These are phyloP conservation scores for Gnathonemus longibarbis DNA, from an alignment of 2,113 vertebrate genomes.

Conservation along the genomic window DNA sequence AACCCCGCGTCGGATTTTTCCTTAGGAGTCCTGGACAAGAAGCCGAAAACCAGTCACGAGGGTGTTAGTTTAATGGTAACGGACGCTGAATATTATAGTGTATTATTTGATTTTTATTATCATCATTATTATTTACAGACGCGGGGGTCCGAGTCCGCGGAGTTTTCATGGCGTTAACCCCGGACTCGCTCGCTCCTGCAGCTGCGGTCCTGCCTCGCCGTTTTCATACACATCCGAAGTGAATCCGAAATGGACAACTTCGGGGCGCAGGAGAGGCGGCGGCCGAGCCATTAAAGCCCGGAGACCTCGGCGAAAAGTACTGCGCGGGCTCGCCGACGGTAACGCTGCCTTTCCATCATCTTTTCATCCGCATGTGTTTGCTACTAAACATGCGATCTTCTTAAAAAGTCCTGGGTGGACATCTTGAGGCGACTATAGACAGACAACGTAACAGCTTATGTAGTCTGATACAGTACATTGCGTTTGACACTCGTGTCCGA, in stretches of 20 bases:
- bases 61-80: not conserved
- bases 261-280: not conserved
- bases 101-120: not conserved
- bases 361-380: not conserved
- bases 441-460: not conserved
- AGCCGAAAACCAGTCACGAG: not conserved
- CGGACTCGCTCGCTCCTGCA: not conserved
- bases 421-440: not conserved
- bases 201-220: not conserved
- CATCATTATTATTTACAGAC: not conserved
- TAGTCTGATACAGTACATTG: not conserved
- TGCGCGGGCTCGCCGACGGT: not conserved
- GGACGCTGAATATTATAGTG: not conserved
- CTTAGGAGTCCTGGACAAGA: not conserved
- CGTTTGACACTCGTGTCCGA: not conserved
- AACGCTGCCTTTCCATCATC: not conserved
- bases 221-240: not conserved
- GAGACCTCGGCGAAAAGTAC: not conserved
- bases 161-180: not conserved
- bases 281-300: not conserved
- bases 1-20: not conserved
- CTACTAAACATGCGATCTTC: not conserved
- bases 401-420: not conserved
- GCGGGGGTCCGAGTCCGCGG: not conserved
- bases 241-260: slow-evolving; percentile 1